Conservation (phyloP, 2,797 vertebrate genomes). For the Chanos chanos region DNA sequence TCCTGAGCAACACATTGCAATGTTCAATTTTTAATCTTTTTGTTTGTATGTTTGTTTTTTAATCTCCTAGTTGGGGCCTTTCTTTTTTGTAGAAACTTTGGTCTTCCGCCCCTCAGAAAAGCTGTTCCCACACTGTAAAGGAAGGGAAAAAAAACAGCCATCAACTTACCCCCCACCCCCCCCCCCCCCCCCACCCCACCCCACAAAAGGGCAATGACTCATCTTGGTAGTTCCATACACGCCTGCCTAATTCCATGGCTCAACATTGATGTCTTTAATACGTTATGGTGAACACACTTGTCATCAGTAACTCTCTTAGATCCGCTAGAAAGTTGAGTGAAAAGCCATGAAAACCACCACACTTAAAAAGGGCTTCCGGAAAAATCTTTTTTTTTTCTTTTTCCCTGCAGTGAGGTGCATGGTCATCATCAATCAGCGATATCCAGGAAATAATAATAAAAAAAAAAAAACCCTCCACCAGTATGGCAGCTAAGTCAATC, state of each 20-base stretch:
- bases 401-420: conserved; percentile 46
- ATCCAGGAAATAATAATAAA: no score
- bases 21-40: no score
- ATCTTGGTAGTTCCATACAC: no score
- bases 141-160: no score
- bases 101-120: conserved; percentile 37
- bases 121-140: background rate
- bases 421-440: conserved; percentile 51
- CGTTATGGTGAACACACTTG: no score
- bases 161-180: no score
- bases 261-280: no score
- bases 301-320: conserved; percentile 44
- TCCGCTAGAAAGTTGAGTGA: conserved; percentile 50
- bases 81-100: background rate
- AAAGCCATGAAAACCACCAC: conserved; percentile 67
- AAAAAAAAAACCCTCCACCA: conserved; percentile 59
- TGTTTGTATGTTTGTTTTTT: no score
- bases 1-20: conserved; percentile 34
- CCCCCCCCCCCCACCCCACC: no score
- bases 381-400: no score
- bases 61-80: conserved; percentile 1
- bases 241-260: no score
- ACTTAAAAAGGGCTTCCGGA: conserved; percentile 73
- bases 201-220: no score
- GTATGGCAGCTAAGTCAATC: conserved; percentile 78